phyloP scores from a whole-genome alignment of 1,140 invertebrate species.

The Lethrus apterus region DNA sequence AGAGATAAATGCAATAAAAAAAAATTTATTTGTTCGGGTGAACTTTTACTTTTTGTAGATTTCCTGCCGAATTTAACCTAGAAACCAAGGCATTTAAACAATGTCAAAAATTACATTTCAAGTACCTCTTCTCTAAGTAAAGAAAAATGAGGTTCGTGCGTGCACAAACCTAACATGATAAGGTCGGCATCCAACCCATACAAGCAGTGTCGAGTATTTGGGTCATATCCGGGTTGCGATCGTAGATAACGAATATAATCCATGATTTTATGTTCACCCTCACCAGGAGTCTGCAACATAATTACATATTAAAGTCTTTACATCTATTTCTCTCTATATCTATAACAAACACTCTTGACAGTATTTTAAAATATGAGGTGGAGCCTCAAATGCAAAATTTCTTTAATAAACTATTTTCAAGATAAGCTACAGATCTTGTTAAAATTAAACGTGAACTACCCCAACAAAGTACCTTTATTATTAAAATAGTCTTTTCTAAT shows the following conservation, averaged over 20 bases:
- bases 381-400: too few relatives aligned
- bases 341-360: too few relatives aligned
- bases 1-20: constrained; percentile 87
- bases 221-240: constrained; percentile 73
- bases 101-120: neutral
- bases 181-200: constrained; percentile 96
- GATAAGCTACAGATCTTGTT: too few relatives aligned
- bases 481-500: too few relatives aligned
- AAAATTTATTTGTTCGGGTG: constrained; percentile 87
- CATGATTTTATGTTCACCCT: constrained; percentile 99
- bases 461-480: too few relatives aligned
- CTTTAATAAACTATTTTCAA: too few relatives aligned
- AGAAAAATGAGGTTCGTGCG: constrained; percentile 91
- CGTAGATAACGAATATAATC: constrained; percentile 89
- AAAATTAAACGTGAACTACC: too few relatives aligned
- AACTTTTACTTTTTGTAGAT: constrained; percentile 48
- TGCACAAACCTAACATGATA: constrained; percentile 88
- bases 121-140: constrained; percentile 82
- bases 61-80: constrained; percentile 64
- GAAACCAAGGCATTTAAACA: constrained; percentile 24
- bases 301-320: too few relatives aligned
- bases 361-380: too few relatives aligned
- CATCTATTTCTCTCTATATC: too few relatives aligned
- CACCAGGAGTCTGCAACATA: constrained; percentile 72
- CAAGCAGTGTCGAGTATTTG: constrained; percentile 86